Evolutionary conservation across 2,888 invertebrate genomes (phyloP).

Genomic region (Morinoia aosen): DNA sequence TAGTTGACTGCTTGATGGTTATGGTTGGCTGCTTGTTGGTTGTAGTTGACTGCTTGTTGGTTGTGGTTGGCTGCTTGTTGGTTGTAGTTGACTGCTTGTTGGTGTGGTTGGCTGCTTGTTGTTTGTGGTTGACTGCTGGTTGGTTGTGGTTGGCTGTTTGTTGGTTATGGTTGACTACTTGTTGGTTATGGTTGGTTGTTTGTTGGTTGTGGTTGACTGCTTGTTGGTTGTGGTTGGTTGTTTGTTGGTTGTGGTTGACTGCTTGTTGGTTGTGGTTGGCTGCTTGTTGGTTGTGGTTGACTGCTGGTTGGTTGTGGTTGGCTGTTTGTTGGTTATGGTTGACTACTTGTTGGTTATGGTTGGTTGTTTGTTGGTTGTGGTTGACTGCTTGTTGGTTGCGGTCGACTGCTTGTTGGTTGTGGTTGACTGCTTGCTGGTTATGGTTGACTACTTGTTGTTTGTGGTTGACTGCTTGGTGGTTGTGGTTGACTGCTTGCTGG

Average conservation of each 20-base stretch:
- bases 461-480: neutral
- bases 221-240: neutral
- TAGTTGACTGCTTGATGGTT: neutral
- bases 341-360: no score
- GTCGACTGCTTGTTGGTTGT: neutral
- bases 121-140: neutral
- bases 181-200: neutral
- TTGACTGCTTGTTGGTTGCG: neutral
- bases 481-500: neutral
- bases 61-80: neutral
- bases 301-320: neutral
- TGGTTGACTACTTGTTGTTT: neutral
- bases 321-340: neutral
- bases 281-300: neutral
- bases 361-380: no score
- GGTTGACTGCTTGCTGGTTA: neutral
- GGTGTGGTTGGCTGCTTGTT: neutral
- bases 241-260: neutral
- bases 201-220: neutral
- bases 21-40: no score
- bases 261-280: neutral
- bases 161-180: neutral
- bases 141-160: neutral
- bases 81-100: neutral
- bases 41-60: no score